These are phyloP conservation scores for Cyclargus thomasi DNA, from an alignment of 1,140 invertebrate species.

Conservation along the genomic window DNA sequence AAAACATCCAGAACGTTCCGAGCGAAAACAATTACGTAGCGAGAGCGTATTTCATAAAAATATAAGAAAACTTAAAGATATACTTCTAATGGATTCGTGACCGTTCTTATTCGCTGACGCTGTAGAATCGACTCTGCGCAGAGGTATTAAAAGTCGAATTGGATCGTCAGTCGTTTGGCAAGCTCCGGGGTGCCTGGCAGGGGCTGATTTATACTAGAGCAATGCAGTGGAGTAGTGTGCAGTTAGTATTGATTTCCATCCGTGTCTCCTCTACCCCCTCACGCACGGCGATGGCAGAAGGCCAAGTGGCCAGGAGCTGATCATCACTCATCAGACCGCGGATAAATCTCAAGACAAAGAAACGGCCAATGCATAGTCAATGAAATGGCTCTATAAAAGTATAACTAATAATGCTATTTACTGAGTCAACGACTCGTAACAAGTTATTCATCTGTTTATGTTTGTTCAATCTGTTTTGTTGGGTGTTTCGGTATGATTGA, in stretches of 20 bases:
- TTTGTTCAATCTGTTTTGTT: no score
- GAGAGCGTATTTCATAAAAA: constrained; percentile 35
- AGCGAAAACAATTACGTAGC: constrained; percentile 21
- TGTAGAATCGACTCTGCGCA: constrained; percentile 23
- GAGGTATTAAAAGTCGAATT: constrained; percentile 10
- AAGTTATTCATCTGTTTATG: no score
- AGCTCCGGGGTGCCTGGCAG: constrained; percentile 59
- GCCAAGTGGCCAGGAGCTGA: constrained; percentile 43
- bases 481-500: no score
- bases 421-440: no score
- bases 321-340: neutral
- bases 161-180: constrained; percentile 44
- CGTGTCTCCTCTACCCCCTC: constrained; percentile 54
- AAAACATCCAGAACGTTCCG: constrained; percentile 3
- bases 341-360: constrained; percentile 5
- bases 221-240: constrained; percentile 74
- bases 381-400: neutral
- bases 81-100: constrained; percentile 61
- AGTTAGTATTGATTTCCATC: constrained; percentile 77
- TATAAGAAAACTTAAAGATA: constrained; percentile 48
- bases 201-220: constrained; percentile 76
- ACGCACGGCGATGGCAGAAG: constrained; percentile 67
- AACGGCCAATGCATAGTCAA: constrained; percentile 11
- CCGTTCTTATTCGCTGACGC: constrained; percentile 39
- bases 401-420: neutral